Base-by-base conservation (phyloP, 2,797 vertebrate genomes). In the Labeo calbasu region DNA sequence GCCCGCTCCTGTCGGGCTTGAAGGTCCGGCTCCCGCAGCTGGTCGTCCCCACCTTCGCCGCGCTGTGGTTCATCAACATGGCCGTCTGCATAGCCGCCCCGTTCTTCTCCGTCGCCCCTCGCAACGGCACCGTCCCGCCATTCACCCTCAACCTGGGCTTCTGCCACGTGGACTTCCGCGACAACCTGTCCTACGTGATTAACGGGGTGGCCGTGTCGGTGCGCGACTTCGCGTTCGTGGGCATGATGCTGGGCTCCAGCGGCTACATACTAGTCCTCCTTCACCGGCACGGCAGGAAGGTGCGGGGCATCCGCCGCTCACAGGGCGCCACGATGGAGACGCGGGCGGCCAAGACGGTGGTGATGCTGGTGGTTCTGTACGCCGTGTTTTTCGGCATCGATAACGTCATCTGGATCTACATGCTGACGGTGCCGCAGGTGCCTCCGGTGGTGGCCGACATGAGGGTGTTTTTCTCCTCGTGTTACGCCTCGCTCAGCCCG, bases 341-440 rank as follows among this genome's bases (percentile, higher is more conserved):
- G 9, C 92, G 93, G 43, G 95, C 95, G 0, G 95, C 94, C 55
- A 95, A 93, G 89, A 93, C 93, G 0, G 94, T 96, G 55, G 69
- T 96, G 79, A 94, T 92, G 84, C 86, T 96, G 83, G 95, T 96
- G 68, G 81, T 95, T 10, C 91, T 96, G n/a, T 96, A 96, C 0
- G 86, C 89, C 2, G 89, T 96, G 46, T 95, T 96, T 84, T 96
- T 96, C n/a, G 94, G 95, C 32, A 94, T 96, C 7, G 95, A 96
- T 71, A 96, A 96, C 1, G 88, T 94, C 7, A 95, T 96, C 89
- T 96, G 95, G 95, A 95, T 96, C 86, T 95, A 95, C 90, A 96
- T 96, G 95, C 88, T 96, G 90, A 96, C 95, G 0, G 92, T 95
- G 84, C 51, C 92, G 0, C 93, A 94, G 81, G 95, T 96, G 55